Conservation (phyloP, 2,113 vertebrate species). For the Prunella himalayana region DNA sequence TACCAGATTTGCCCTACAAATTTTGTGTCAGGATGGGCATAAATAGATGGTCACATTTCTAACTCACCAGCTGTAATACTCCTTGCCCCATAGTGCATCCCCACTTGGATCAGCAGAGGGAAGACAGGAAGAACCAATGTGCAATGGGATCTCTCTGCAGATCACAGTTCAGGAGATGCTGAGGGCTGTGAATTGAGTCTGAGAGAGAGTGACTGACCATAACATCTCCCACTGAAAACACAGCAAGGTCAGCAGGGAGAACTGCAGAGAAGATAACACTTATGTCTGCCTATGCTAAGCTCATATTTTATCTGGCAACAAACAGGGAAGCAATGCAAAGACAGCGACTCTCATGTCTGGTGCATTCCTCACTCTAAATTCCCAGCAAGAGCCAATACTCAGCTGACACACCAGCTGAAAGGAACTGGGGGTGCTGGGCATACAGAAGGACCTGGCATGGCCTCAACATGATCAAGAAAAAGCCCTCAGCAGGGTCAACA, state of each 20-base stretch:
- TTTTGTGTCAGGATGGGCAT: neutral
- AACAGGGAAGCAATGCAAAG: neutral
- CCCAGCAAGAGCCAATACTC: neutral
- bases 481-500: neutral
- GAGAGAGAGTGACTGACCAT: neutral
- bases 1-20: neutral
- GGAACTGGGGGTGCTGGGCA: neutral
- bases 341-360: neutral
- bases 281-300: neutral
- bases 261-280: neutral
- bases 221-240: neutral
- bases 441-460: neutral
- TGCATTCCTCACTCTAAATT: neutral
- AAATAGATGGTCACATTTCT: neutral
- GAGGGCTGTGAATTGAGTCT: neutral
- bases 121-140: neutral
- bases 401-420: neutral
- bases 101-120: neutral
- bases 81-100: accelerated
- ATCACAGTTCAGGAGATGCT: neutral
- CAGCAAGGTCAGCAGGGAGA: neutral
- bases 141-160: neutral
- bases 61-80: neutral
- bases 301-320: neutral
- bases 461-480: neutral